Evolutionary conservation across 2,888 invertebrate genomes (phyloP).

Genomic region (Artemia sinica): DNA sequence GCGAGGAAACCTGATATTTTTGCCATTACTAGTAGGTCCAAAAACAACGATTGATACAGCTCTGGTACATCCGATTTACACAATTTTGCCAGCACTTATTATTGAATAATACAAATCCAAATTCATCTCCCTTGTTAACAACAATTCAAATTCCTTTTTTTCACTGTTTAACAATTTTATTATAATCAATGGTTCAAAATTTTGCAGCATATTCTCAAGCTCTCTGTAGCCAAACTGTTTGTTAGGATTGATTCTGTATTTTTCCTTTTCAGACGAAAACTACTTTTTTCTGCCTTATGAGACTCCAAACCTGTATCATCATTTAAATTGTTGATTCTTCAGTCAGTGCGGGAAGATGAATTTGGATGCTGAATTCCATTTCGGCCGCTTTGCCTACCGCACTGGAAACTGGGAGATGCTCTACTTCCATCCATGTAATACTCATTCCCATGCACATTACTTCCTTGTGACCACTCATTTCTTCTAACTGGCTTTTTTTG

Average conservation of each 20-base stretch:
- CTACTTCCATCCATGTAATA: too few relatives aligned
- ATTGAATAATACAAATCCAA: neutral
- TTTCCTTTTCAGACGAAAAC: too few relatives aligned
- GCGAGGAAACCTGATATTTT: neutral
- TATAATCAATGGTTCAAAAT: slow-evolving; percentile 1
- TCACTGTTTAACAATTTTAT: neutral
- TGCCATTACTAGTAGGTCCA: neutral
- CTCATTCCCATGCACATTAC: too few relatives aligned
- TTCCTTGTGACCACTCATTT: too few relatives aligned
- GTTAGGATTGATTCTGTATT: neutral
- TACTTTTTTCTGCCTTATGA: too few relatives aligned
- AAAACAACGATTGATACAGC: neutral
- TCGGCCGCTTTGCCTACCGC: too few relatives aligned
- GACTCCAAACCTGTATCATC: too few relatives aligned
- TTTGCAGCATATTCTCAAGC: neutral
- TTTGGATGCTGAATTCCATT: too few relatives aligned
- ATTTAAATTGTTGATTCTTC: too few relatives aligned
- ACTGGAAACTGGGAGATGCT: too few relatives aligned
- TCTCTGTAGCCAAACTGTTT: slow-evolving; percentile 1
- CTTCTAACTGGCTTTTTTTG: too few relatives aligned
- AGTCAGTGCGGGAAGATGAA: too few relatives aligned
- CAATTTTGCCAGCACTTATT: neutral
- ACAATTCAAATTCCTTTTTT: neutral
- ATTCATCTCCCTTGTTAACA: neutral
- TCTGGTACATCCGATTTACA: neutral